Evolutionary conservation across 2,797 vertebrate species (phyloP), one percentile per base, ranked within the genome.

Genomic region (Anguilla marmorata): DNA sequence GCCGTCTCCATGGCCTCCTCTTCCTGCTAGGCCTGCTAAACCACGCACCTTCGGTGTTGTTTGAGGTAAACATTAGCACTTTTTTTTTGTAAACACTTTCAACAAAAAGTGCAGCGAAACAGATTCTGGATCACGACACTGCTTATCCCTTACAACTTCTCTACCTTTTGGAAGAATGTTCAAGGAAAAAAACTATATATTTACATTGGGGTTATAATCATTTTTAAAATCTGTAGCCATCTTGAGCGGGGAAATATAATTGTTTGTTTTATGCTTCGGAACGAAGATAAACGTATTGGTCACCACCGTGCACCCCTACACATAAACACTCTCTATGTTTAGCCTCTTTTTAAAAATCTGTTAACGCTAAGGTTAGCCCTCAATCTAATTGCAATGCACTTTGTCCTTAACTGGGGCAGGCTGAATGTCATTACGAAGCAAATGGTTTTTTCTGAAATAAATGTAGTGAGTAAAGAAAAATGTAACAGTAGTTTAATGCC

Each of bases 271-370:
- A 48, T 24, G 58, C 7, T 86, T 80, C 60, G 60, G 88, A 89
- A 82, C 86, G 54, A 86, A 86, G 89, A 52, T 69, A 69, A 85
- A 87, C 76, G 41, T 87, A 87, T 87, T 88, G 91, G 90, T 92
- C 90, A 90, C 90, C 90, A 91, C 85, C 56, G 72, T 85, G 87
- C 89, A 27, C 72, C 82, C 19, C 41, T 52, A 85, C 37, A 33
- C 21, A 69, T 21, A 54, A 74, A 74, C 48, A 84, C 69, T 54
- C 69, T 83, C 63, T 86, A 54, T 94, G 41, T 4, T 82, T 50
- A 24, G 8, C 9, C 79, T 82, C 45, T 48, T 50, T 19, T 8
- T 24, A 82, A 24, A 33, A 48, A 21, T 9, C 21, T 2, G 6
- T 50, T 48, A 82, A 48, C 79, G n/a, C 37, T 21, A 82, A 48